Evolutionary conservation across 2,113 vertebrate species (phyloP).

Genomic region (Pycnonotus jocosus): DNA sequence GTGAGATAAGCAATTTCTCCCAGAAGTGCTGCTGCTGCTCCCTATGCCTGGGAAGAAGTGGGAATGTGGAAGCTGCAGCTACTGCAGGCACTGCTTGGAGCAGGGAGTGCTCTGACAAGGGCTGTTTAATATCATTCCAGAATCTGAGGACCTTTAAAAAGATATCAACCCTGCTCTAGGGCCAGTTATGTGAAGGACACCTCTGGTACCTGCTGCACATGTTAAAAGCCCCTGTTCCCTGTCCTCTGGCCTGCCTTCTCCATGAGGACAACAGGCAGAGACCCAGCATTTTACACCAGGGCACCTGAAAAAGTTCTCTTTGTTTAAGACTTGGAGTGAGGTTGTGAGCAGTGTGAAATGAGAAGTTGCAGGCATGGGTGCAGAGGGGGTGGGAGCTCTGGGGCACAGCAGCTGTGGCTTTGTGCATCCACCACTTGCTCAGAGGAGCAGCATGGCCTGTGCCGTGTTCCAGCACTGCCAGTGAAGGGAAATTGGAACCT

Average conservation of each 20-base stretch:
- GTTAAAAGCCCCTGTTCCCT: neutral
- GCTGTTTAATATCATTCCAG: slow-evolving; percentile 23
- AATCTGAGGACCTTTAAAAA: slow-evolving; percentile 21
- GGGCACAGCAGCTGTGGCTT: neutral
- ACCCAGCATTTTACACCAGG: neutral
- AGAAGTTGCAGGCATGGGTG: neutral
- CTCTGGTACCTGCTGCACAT: slow-evolving; percentile 23
- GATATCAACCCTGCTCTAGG: slow-evolving; percentile 9
- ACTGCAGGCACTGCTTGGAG: neutral
- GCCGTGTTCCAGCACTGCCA: rapidly evolving
- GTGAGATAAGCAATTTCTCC: slow-evolving; percentile 44
- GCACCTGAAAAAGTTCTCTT: neutral
- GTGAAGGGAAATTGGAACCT: neutral
- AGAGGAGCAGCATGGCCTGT: neutral
- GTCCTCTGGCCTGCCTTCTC: neutral
- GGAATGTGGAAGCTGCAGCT: neutral
- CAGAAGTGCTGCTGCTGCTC: slow-evolving; percentile 37
- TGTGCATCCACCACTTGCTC: neutral
- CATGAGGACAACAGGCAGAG: rapidly evolving
- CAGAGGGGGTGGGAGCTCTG: neutral
- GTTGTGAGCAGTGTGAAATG: neutral
- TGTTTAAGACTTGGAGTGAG: neutral
- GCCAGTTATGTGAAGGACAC: neutral
- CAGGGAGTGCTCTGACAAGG: neutral
- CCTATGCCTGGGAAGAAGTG: neutral